A percentile compares a stretch with the other conserved stretches of the same genome.
Conservation (phyloP, 1,140 invertebrate species). For the Cydia splendana region DNA sequence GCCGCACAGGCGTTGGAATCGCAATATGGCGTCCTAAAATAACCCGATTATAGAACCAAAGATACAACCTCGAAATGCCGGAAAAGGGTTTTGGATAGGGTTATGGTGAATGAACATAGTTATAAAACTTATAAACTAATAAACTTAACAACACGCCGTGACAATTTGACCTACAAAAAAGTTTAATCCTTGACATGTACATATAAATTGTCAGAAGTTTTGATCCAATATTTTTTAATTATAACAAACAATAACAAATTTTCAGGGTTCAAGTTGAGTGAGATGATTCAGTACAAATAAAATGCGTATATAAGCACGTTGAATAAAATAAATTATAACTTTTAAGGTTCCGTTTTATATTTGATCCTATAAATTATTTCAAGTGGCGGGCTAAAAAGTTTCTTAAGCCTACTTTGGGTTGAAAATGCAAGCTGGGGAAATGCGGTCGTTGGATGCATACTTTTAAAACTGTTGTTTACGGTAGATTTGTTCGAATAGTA, state of each 20-base stretch:
- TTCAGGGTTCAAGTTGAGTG: no score
- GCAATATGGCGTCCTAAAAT: neutral
- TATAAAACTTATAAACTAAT: neutral
- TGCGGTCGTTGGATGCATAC: neutral
- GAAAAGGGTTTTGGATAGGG: neutral
- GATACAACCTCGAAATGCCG: neutral
- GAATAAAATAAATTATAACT: conserved; percentile 21
- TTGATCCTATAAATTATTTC: conserved; percentile 27
- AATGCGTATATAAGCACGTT: neutral
- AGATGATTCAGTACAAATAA: neutral
- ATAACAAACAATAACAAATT: no score
- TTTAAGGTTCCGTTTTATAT: conserved; percentile 12
- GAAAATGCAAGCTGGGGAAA: neutral
- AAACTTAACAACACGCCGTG: neutral
- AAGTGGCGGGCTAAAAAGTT: conserved; percentile 10
- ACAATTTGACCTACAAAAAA: no score
- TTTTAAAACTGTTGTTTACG: neutral
- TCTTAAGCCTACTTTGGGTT: conserved; percentile 2
- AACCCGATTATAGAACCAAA: neutral
- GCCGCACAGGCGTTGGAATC: conserved; percentile 6
- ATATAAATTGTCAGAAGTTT: no score
- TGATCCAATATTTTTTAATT: no score
- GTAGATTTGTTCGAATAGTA: neutral
- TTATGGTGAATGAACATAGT: neutral
- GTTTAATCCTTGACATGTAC: no score